phyloP scores from a whole-genome alignment of 2,888 invertebrate species.

The Neria commutata region DNA sequence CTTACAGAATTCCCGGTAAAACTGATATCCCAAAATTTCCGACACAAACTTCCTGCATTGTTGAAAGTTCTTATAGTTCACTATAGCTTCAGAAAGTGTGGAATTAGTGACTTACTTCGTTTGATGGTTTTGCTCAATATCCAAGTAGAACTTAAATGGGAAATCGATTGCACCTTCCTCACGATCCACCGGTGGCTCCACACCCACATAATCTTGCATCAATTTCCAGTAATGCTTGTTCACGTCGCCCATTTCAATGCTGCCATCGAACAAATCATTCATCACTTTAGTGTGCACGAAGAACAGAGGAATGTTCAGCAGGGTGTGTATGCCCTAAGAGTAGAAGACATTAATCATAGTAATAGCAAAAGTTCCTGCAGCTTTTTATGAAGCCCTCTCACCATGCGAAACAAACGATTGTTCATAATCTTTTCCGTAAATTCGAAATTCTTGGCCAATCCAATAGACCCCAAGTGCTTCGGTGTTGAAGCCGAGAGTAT shows the following conservation, averaged over 20 bases:
- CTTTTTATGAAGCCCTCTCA: slow-evolving; percentile 26
- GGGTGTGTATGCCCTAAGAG: slow-evolving; percentile 70
- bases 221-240: slow-evolving; percentile 73
- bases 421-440: slow-evolving; percentile 47
- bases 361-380: slow-evolving; percentile 2
- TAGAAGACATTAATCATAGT: slow-evolving; percentile 14
- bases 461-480: slow-evolving; percentile 49
- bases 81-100: background rate
- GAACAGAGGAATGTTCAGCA: slow-evolving; percentile 73
- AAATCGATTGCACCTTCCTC: slow-evolving; percentile 75
- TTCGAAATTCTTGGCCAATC: slow-evolving; percentile 45
- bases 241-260: slow-evolving; percentile 66
- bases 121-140: slow-evolving; percentile 56
- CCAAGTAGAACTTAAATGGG: slow-evolving; percentile 74
- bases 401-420: slow-evolving; percentile 57
- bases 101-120: slow-evolving; percentile 45
- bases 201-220: slow-evolving; percentile 68
- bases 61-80: background rate
- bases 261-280: slow-evolving; percentile 71
- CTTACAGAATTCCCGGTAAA: slow-evolving; percentile 76
- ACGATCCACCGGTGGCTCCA: slow-evolving; percentile 70
- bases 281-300: slow-evolving; percentile 74
- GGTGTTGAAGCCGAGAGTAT: slow-evolving; percentile 57
- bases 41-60: slow-evolving; percentile 75
- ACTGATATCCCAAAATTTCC: slow-evolving; percentile 81